Base-by-base conservation (phyloP, 1,140 invertebrate genomes). In the Aphaenogaster floridana region DNA sequence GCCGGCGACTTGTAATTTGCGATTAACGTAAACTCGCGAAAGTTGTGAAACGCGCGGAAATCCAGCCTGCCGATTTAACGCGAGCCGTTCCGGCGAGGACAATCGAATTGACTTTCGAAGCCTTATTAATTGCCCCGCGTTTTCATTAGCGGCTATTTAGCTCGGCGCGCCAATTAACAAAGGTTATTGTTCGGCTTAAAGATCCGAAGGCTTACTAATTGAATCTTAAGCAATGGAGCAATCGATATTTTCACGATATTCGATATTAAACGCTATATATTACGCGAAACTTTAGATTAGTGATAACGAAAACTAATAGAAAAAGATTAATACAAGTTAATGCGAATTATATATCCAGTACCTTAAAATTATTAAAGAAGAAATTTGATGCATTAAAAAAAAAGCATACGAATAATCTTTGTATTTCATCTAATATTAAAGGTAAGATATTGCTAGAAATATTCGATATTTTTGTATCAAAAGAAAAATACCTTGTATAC, bases 21-120 rank as follows among this genome's bases (percentile, higher is more conserved):
- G 66, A 83, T 83, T 83, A 83, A 48, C 39, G 52, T 54, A 45
- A 59, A 83, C 42, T 74, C 80, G 78, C 39, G 68, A 72, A 72
- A 83, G 68, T 45, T 34, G 79, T 39, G 68, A 59, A 39, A 64
- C 59, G 59, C 42, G 17, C 17, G 57, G 13, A 52, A 57, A 57
- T 48, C 52, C 52, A 36, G 28, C 48, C 45, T 15, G 42, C 68
- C 13, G 52, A 74, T 72, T 74, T 74, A 72, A 52, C 61, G 77
- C 77, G 76, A 71, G 48, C 28, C 13, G 42, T 80, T 80, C 21
- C 13, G 34, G 45, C 34, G 64, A 52, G 61, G 63, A 79, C 61
- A 57, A 81, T 81, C 52, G 39, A 74, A 11, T 74, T 54, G 13
- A 36, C 39, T 48, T 36, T 83, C 66, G 39, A 59, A 45, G 39